Base-by-base conservation (phyloP, 2,888 invertebrate species). In the Amblyteles armatorius region DNA sequence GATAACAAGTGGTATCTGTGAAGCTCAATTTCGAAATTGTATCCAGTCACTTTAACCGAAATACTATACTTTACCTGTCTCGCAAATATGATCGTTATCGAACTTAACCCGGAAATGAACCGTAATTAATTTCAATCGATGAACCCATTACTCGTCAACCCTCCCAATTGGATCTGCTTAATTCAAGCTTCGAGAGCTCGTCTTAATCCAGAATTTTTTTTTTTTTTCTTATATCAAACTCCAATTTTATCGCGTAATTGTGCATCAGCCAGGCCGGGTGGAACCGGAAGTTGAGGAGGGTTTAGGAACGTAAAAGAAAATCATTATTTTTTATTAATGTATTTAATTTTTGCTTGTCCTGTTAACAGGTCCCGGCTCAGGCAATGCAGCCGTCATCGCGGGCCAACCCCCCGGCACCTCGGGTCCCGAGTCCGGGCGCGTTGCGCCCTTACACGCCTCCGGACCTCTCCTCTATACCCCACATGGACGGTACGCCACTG, bases 381-480 rank as follows among this genome's bases (percentile, higher is more conserved):
- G 90, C 91, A 89, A 94, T 94, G 93, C 92, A 91, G 91, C 91
- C 92, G 86, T 89, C 92, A 89, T 90, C 92, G 89, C 91, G 91
- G 90, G 92, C 90, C 91, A 90, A 90, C 89, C 91, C 88, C 86
- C 91, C 90, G 90, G 89, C 89, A 86, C 90, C 89, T 84, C 91
- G 91, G 90, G 88, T 90, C 85, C 90, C 89, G 86, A 90, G 88
- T 85, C 88, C 89, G 82, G 89, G 87, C 78, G 84, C 88, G 74
- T 79, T 89, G 84, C 91, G 90, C 78, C 93, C 94, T n/a, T 94
- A 92, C 82, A 93, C 93, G 80, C 94, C 94, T 9, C 90, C 93
- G 85, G 93, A 94, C 73, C 89, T 94, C 48, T 92, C 92, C 72
- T 92, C 93, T 57, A 94, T 94, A 87, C 94, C 94, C 19, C 93